Conservation (phyloP, 2,888 invertebrate species). For the Sphaerophoria rueppellii region DNA sequence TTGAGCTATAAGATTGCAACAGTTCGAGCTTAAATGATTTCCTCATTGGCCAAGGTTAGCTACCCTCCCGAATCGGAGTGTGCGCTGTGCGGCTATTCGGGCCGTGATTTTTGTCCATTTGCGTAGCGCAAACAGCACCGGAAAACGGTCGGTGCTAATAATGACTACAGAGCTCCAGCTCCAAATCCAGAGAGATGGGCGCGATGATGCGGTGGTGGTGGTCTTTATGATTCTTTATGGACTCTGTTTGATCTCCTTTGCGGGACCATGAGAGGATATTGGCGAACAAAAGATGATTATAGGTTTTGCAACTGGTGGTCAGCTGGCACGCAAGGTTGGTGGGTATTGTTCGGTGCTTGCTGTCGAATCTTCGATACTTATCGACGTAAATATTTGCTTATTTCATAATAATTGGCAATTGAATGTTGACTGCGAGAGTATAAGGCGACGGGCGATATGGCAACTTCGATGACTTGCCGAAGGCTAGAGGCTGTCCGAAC, state of each 20-base stretch:
- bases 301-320: conserved; percentile 71
- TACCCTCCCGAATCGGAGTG: conserved; percentile 34
- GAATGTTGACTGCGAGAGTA: conserved; percentile 61
- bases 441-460: not conserved
- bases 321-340: conserved; percentile 70
- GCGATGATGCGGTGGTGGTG: conserved; percentile 57
- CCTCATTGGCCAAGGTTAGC: conserved; percentile 70
- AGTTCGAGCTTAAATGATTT: conserved; percentile 64
- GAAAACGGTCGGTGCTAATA: conserved; percentile 71
- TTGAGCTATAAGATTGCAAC: conserved; percentile 60
- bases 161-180: conserved; percentile 34
- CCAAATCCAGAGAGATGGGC: not conserved
- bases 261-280: conserved; percentile 30
- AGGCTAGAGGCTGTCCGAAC: not conserved
- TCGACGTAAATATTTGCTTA: conserved; percentile 73
- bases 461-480: conserved; percentile 12
- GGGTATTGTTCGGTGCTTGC: conserved; percentile 54
- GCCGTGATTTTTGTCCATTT: conserved; percentile 61
- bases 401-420: conserved; percentile 74
- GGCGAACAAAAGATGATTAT: conserved; percentile 71
- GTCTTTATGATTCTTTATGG: conserved; percentile 53
- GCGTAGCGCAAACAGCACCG: conserved; percentile 62
- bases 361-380: conserved; percentile 68
- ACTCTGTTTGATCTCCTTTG: conserved; percentile 40
- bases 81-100: conserved; percentile 5